Evolutionary conservation across 1,140 invertebrate genomes (phyloP), one percentile per base, ranked within the genome.

Genomic region (Homarus americanus): DNA sequence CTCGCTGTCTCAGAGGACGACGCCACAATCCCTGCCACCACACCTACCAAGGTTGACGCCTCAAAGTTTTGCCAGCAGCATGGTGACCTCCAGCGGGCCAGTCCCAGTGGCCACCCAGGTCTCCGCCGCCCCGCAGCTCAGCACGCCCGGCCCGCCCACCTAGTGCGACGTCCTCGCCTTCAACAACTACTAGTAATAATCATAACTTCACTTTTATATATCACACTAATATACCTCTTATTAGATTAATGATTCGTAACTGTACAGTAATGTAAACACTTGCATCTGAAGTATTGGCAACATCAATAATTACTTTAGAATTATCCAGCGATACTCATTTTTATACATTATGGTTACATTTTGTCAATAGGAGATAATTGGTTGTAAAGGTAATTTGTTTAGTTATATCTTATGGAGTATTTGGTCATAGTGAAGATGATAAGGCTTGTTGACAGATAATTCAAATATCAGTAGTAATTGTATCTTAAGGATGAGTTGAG

Each of bases 21-120:
- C 85, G 17, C 76, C 58, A 69, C 76, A 44, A 63, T 63, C 76
- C 36, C 87, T 28, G 40, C 85, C 75, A 73, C 85, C 85, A 12
- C 75, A 44, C 44, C 7, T 84, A 10, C 34, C 66, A 34, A 66
- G 38, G 69, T 66, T 53, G 40, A 41, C 69, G 69, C 40, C 69
- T 32, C 83, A 75, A 63, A 75, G 15, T 69, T 73, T 49, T 34
- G 66, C 41, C 83, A 49, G 83, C 38, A 49, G 49, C 83, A 73
- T 38, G 36, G 40, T 44, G 40, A 41, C 40, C 76, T 49, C 40
- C 24, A 49, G 40, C 34, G 40, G 63, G 63, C n/a, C 44, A 40
- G 9, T 40, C 41, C 1, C 76, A 10, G 40, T 36, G 76, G 2
- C 76, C 76, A 32, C 76, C 41, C 0, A 38, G 15, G 24, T 24